Conservation (phyloP, 92 coral and sea anemone species). For the Epizoanthus ramosus region DNA sequence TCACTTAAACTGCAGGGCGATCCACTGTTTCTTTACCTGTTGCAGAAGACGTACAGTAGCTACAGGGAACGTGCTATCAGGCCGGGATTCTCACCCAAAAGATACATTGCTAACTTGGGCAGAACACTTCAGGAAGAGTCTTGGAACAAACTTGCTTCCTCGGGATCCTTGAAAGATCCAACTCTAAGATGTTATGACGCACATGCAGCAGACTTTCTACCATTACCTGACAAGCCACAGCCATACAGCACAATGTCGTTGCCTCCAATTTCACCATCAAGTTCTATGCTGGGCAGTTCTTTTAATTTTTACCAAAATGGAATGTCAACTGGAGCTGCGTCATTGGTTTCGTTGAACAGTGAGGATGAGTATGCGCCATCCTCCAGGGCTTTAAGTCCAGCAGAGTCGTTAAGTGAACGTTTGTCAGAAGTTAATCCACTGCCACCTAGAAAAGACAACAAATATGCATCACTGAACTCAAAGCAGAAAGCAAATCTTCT, state of each 20-base stretch:
- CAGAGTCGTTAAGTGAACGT: slow-evolving; percentile 77
- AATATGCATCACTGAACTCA: slow-evolving; percentile 67
- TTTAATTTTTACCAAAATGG: slow-evolving; percentile 92
- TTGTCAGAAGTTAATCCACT: slow-evolving; percentile 80
- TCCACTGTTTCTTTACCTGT: slow-evolving; percentile 89
- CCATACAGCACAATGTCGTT: slow-evolving; percentile 98
- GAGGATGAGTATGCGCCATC: slow-evolving; percentile 79
- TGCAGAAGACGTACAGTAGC: slow-evolving; percentile 77
- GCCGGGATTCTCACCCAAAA: slow-evolving; percentile 98
- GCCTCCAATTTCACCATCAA: slow-evolving; percentile 96
- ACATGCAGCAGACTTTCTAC: slow-evolving; percentile 38
- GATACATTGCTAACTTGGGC: slow-evolving; percentile 88
- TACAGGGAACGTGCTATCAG: slow-evolving; percentile 77
- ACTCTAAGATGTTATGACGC: slow-evolving; percentile 57
- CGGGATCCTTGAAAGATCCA: slow-evolving; percentile 84
- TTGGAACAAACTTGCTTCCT: slow-evolving; percentile 79
- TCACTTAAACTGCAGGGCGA: slow-evolving; percentile 72
- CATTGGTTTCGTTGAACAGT: slow-evolving; percentile 83
- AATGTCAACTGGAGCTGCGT: slow-evolving; percentile 95
- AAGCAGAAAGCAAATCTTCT: slow-evolving; percentile 87
- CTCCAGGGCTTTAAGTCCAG: slow-evolving; percentile 82
- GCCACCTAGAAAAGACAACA: slow-evolving; percentile 60
- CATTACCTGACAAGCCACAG: slow-evolving; percentile 84
- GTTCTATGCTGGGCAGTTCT: slow-evolving; percentile 90
- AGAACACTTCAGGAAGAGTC: slow-evolving; percentile 77